These are phyloP conservation scores for Aphaenogaster rudis DNA, from an alignment of 1,140 invertebrate species.

Conservation along the genomic window DNA sequence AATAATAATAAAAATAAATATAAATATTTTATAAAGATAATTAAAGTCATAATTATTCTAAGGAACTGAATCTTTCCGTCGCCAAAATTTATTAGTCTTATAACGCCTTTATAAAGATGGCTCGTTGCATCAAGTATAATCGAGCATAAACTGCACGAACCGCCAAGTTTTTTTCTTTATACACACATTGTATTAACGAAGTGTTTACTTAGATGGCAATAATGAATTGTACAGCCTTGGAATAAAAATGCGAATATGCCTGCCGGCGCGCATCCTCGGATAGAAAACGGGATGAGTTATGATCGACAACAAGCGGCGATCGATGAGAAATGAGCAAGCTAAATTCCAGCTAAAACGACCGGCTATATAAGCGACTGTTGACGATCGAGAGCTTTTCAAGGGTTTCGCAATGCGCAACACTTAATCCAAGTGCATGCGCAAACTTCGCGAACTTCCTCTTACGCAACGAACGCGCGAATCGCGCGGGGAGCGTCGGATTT, in stretches of 20 bases:
- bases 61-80: not conserved
- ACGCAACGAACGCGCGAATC: constrained; percentile 36
- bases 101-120: not conserved
- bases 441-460: constrained; percentile 52
- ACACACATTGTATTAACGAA: constrained; percentile 44
- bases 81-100: not conserved
- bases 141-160: not conserved
- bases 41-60: not conserved
- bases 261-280: constrained; percentile 33
- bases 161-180: constrained; percentile 9
- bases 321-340: constrained; percentile 33
- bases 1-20: not conserved
- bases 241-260: constrained; percentile 57
- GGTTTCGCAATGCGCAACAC: constrained; percentile 42
- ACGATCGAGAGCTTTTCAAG: constrained; percentile 44
- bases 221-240: constrained; percentile 57
- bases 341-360: constrained; percentile 31
- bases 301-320: constrained; percentile 12
- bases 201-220: constrained; percentile 49
- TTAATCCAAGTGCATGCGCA: constrained; percentile 38
- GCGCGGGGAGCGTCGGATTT: constrained; percentile 23
- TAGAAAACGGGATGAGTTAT: constrained; percentile 55
- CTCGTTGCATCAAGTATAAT: not conserved
- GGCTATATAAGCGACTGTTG: constrained; percentile 8
- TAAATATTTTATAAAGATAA: too few relatives aligned